Evolutionary conservation across 2,888 invertebrate genomes (phyloP).

Genomic region (Calephelis perditalis): DNA sequence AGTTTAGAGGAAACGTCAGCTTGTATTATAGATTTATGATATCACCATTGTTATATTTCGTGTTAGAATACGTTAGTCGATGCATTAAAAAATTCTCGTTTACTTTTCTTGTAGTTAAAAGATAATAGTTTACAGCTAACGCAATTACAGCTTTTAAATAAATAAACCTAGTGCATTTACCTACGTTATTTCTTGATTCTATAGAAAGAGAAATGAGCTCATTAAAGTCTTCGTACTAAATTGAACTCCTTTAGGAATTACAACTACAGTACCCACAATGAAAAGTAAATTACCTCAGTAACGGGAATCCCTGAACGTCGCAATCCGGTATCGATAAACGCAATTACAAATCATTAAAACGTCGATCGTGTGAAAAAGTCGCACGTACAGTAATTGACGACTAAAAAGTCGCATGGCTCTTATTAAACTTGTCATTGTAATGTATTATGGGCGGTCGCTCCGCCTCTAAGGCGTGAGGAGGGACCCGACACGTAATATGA

Average conservation of each 20-base stretch:
- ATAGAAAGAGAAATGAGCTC: too few species aligned
- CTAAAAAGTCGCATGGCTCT: slow-evolving; percentile 37
- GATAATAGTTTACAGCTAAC: too few species aligned
- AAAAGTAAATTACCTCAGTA: slow-evolving; percentile 19
- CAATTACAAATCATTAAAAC: slow-evolving; percentile 65
- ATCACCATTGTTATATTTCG: too few species aligned
- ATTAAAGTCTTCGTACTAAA: too few species aligned
- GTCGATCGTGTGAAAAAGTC: slow-evolving; percentile 54
- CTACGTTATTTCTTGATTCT: too few species aligned
- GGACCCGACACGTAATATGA: slow-evolving; percentile 45
- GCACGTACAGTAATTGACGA: slow-evolving; percentile 45
- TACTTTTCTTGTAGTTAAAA: too few species aligned
- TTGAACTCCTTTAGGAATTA: slow-evolving; percentile 11
- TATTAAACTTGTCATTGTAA: slow-evolving; percentile 24
- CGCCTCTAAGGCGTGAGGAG: slow-evolving; percentile 67
- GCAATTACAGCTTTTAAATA: too few species aligned
- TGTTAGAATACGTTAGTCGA: too few species aligned
- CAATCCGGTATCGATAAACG: slow-evolving; percentile 55
- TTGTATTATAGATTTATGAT: too few species aligned
- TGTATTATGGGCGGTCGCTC: slow-evolving; percentile 44
- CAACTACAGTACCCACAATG: slow-evolving; percentile 2
- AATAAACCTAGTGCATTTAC: too few species aligned
- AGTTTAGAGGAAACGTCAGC: too few species aligned
- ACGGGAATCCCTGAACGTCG: slow-evolving; percentile 34
- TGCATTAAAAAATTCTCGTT: too few species aligned